These are phyloP conservation scores for Rhagium mordax DNA, from an alignment of 2,888 invertebrate species.

Conservation along the genomic window DNA sequence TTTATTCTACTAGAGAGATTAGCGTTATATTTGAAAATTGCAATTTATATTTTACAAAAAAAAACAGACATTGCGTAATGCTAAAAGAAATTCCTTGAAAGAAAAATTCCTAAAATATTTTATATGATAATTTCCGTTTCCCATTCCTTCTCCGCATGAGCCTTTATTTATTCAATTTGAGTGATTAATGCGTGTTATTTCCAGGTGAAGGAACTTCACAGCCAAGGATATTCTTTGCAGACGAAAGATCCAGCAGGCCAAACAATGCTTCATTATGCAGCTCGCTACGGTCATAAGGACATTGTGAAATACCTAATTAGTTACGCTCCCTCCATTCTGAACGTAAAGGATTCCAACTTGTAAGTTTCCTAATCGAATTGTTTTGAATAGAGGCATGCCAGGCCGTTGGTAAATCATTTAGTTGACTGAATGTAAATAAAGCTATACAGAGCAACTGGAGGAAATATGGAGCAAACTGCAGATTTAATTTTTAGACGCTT, in stretches of 20 bases:
- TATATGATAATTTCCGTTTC: no score
- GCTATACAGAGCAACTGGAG: not conserved
- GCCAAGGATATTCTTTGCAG: conserved; percentile 86
- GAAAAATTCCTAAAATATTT: no score
- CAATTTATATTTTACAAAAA: no score
- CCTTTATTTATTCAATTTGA: not conserved
- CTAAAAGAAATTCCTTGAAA: no score
- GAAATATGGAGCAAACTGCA: no score
- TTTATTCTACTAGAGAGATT: not conserved
- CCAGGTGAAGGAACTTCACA: conserved; percentile 87
- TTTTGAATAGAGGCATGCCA: not conserved
- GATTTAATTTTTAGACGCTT: no score
- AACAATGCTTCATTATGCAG: conserved; percentile 92
- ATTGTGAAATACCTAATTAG: conserved; percentile 91
- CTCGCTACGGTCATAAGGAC: conserved; percentile 90
- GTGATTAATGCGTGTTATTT: conserved; percentile 29
- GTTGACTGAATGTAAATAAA: not conserved
- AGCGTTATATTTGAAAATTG: no score
- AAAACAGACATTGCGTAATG: no score
- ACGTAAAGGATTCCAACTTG: conserved; percentile 90
- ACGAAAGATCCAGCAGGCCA: conserved; percentile 89
- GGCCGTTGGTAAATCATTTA: not conserved
- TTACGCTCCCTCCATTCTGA: conserved; percentile 87
- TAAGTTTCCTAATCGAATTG: conserved; percentile 68
- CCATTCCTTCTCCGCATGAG: not conserved